A percentile compares a stretch with the other conserved stretches of the same genome.
These are phyloP conservation scores for Octodon degus DNA, from an alignment of 2,113 vertebrate species.

Conservation along the genomic window DNA sequence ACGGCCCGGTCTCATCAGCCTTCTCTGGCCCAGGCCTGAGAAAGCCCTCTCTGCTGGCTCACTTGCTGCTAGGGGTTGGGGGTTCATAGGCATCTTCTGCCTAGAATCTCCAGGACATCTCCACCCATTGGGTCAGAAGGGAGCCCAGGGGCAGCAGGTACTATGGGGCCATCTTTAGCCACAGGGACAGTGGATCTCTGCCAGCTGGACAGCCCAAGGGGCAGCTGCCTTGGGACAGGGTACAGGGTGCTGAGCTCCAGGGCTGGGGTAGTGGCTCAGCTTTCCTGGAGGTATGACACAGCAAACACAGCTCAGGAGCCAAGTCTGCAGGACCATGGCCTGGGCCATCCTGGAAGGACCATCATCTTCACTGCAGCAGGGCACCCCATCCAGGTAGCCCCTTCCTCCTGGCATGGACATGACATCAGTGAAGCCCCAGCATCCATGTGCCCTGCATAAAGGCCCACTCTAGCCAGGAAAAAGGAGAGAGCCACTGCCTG, in stretches of 20 bases:
- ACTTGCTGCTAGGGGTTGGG: too few species aligned
- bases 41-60: background rate
- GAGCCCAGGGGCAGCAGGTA: too few species aligned
- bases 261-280: too few species aligned
- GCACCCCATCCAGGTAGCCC: too few species aligned
- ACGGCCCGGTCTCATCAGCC: background rate
- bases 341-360: background rate
- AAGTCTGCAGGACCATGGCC: background rate
- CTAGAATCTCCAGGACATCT: fast-evolving
- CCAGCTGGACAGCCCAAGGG: background rate
- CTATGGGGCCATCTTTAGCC: fast-evolving
- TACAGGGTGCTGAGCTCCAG: background rate
- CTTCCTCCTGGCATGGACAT: background rate
- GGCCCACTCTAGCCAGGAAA: background rate
- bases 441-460: fast-evolving
- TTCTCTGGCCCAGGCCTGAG: background rate
- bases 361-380: background rate
- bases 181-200: fast-evolving
- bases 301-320: fast-evolving
- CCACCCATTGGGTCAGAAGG: background rate
- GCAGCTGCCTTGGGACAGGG: background rate
- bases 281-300: background rate
- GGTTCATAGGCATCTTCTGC: background rate
- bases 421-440: background rate
- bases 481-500: background rate